These are phyloP conservation scores for Trypoxylon attenuatum DNA, from an alignment of 2,888 invertebrate species.

Conservation along the genomic window DNA sequence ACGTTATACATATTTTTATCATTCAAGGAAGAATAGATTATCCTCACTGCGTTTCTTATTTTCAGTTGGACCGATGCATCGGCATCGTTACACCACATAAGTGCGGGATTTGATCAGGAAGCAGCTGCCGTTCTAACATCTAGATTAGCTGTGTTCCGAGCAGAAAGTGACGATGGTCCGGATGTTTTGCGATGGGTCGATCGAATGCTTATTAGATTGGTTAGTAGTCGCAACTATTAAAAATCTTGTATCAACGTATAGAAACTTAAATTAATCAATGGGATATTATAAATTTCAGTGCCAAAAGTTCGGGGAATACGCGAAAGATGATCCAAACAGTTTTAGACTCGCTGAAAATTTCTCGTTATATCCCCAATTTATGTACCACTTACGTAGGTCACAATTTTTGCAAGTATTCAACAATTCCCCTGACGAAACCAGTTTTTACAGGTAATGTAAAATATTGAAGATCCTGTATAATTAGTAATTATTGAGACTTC, in stretches of 20 bases:
- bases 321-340: conserved; percentile 97
- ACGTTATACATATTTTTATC: too few relatives aligned
- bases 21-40: too few relatives aligned
- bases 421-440: conserved; percentile 99
- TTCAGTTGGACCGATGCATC: conserved; percentile 96
- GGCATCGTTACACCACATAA: conserved; percentile 90
- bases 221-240: too few relatives aligned
- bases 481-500: too few relatives aligned
- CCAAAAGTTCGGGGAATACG: conserved; percentile 99
- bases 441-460: conserved; percentile 88
- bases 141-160: conserved; percentile 95
- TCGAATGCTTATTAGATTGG: conserved; percentile 96
- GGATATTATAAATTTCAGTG: conserved; percentile 87
- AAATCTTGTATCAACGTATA: neutral
- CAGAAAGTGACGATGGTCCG: conserved; percentile 95
- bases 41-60: too few relatives aligned
- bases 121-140: conserved; percentile 98
- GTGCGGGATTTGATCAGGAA: conserved; percentile 98
- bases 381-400: conserved; percentile 98
- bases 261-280: too few relatives aligned
- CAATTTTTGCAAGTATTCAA: conserved; percentile 99
- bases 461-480: neutral
- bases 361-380: conserved; percentile 98
- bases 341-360: conserved; percentile 98
- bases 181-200: conserved; percentile 99